A percentile compares a stretch with the other conserved stretches of the same genome.
Evolutionary conservation across 2,797 vertebrate species (phyloP).

Genomic region (Cygnus olor): DNA sequence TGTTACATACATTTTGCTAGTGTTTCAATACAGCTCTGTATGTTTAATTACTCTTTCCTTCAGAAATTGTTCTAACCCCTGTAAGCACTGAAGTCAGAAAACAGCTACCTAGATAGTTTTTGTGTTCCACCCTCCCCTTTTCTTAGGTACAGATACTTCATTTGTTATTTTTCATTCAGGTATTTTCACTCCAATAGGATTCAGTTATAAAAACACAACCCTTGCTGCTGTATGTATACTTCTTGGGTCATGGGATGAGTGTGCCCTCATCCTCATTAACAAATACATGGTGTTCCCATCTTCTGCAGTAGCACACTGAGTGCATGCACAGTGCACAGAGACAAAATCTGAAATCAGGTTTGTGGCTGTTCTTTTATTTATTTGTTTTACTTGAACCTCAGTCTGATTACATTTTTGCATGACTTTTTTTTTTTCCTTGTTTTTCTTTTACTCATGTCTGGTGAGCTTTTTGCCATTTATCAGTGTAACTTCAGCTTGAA

Average conservation of each 20-base stretch:
- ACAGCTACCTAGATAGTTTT: background rate
- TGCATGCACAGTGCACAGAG: background rate
- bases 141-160: background rate
- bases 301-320: background rate
- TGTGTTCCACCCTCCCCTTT: background rate
- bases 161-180: background rate
- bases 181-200: background rate
- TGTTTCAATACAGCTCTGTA: background rate
- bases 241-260: background rate
- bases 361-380: background rate
- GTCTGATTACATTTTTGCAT: background rate
- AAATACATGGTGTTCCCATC: background rate
- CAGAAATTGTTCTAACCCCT: background rate
- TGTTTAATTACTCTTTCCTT: background rate
- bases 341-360: background rate
- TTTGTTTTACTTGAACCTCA: background rate
- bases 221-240: background rate
- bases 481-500: background rate
- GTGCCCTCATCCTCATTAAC: background rate
- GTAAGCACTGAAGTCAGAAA: background rate
- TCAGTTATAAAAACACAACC: background rate
- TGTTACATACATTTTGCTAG: background rate
- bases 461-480: background rate
- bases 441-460: background rate
- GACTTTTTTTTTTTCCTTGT: background rate